phyloP scores from a whole-genome alignment of 2,888 invertebrate genomes.

The Danaus chrysippus region DNA sequence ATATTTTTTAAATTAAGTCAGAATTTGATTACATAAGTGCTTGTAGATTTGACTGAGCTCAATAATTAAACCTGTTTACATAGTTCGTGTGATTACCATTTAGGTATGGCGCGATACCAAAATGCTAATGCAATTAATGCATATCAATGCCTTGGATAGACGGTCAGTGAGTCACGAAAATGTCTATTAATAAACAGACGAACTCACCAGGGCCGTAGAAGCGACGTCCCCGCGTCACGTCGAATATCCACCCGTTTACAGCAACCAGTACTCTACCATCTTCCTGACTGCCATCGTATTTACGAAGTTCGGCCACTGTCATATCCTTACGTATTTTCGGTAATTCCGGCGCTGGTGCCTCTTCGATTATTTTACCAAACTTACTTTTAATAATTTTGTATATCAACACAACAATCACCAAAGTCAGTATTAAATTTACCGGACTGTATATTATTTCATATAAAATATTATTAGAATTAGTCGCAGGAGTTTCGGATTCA shows the following conservation, averaged over 20 bases:
- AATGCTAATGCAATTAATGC: constrained; percentile 33
- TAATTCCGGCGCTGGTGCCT: constrained; percentile 62
- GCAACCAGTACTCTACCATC: constrained; percentile 95
- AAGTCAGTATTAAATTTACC: constrained; percentile 81
- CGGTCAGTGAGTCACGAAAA: constrained; percentile 43
- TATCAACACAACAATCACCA: constrained; percentile 81
- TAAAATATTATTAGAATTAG: constrained; percentile 53
- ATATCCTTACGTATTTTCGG: constrained; percentile 94
- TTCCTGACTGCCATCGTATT: constrained; percentile 90
- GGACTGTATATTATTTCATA: constrained; percentile 81
- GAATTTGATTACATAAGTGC: neutral
- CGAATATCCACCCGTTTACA: constrained; percentile 96
- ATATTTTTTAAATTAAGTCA: neutral
- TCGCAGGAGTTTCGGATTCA: constrained; percentile 38
- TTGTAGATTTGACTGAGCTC: neutral
- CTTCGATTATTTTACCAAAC: constrained; percentile 49
- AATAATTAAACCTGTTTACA: neutral
- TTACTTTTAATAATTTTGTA: constrained; percentile 82
- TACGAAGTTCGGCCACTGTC: constrained; percentile 90
- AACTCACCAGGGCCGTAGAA: constrained; percentile 96
- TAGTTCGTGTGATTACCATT: constrained; percentile 5
- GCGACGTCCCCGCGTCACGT: constrained; percentile 92
- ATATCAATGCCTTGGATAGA: constrained; percentile 35
- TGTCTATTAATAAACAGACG: constrained; percentile 61
- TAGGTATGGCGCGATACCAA: constrained; percentile 10